Conservation (phyloP, 2,888 invertebrate species). For the Resseliella maxima region DNA sequence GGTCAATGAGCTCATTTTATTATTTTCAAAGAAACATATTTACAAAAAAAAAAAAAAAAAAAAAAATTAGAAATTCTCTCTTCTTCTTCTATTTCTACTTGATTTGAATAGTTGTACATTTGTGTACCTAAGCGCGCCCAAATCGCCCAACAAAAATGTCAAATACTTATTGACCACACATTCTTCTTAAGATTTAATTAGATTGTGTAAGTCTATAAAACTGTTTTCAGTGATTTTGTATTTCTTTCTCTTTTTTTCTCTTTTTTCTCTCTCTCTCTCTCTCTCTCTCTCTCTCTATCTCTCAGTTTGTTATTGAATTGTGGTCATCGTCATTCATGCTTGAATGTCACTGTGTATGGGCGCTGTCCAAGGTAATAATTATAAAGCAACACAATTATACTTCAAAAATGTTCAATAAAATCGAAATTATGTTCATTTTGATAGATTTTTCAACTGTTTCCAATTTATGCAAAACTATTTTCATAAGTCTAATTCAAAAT, state of each 20-base stretch:
- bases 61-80: not conserved
- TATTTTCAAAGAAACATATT: not conserved
- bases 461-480: not conserved
- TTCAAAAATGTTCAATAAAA: not conserved
- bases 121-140: no score
- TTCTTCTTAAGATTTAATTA: no score
- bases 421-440: not conserved
- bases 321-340: not conserved
- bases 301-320: no score
- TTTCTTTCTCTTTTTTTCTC: no score
- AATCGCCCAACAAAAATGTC: no score
- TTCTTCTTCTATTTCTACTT: not conserved
- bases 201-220: no score
- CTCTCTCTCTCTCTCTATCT: no score
- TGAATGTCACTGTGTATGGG: not conserved
- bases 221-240: no score
- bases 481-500: no score
- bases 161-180: no score
- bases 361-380: not conserved
- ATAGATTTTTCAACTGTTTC: not conserved
- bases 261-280: no score
- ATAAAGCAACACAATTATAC: not conserved
- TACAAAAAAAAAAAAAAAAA: not conserved
- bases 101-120: not conserved
- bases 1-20: constrained; percentile 27